Conservation (phyloP, 2,113 vertebrate species). For the Dasypus novemcinctus region DNA sequence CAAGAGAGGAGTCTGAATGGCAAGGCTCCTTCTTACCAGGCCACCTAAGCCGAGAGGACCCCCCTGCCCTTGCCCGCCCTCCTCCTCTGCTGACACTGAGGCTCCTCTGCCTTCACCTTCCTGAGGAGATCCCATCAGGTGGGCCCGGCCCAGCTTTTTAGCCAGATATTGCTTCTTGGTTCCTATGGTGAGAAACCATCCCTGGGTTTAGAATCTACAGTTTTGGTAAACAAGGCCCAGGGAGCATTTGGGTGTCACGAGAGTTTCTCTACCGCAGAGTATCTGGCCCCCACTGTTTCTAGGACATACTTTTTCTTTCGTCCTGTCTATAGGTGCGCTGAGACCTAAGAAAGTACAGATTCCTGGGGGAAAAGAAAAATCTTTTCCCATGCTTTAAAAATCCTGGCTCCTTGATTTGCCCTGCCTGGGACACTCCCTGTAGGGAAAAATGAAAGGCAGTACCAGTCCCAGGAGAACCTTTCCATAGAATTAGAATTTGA, state of each 20-base stretch:
- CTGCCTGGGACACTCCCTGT: background rate
- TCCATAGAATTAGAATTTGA: background rate
- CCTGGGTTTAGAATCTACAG: background rate
- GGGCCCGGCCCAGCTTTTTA: background rate
- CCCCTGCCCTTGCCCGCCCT: background rate
- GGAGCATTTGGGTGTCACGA: no score
- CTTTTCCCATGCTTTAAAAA: background rate
- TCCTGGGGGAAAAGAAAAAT: background rate
- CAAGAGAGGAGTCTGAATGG: background rate
- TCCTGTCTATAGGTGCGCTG: background rate
- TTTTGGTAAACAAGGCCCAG: fast-evolving
- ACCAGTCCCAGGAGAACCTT: background rate
- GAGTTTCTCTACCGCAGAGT: background rate
- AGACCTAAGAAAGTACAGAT: background rate
- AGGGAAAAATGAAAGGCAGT: background rate
- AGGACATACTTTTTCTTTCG: background rate
- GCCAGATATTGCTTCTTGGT: constrained; percentile 18
- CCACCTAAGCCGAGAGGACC: background rate
- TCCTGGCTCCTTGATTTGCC: background rate
- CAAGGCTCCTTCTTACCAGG: background rate
- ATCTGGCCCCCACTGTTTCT: no score
- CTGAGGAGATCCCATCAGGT: constrained; percentile 24
- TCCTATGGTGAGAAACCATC: background rate
- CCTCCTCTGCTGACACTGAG: background rate
- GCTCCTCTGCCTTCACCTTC: constrained; percentile 16